phyloP scores from a whole-genome alignment of 2,888 invertebrate genomes.

The Schizotus pectinicornis region DNA sequence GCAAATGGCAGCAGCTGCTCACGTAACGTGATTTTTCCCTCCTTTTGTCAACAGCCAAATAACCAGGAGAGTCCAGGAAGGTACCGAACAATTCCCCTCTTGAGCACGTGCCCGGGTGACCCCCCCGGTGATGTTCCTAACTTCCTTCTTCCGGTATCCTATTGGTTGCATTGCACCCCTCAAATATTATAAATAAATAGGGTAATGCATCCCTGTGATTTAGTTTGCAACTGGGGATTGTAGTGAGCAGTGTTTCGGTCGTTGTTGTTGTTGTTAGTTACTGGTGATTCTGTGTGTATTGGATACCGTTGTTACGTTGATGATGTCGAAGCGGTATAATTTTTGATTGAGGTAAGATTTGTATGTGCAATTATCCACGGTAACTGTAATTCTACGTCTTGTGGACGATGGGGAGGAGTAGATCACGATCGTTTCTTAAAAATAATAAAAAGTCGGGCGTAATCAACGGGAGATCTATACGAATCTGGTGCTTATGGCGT shows the following conservation, averaged over 20 bases:
- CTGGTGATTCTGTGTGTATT: constrained; percentile 8
- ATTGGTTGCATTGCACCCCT: constrained; percentile 44
- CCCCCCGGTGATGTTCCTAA: constrained; percentile 35
- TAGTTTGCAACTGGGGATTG: constrained; percentile 3
- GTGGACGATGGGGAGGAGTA: background rate
- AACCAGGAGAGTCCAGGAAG: too few species aligned
- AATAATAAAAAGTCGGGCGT: background rate
- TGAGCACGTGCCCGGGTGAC: constrained; percentile 14
- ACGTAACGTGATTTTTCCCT: too few species aligned
- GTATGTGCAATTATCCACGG: constrained; percentile 1
- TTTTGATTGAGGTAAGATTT: background rate
- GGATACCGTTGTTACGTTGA: background rate
- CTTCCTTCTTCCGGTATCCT: constrained; percentile 51
- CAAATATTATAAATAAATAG: constrained; percentile 27
- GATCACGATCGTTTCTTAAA: constrained; percentile 11
- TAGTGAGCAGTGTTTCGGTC: background rate
- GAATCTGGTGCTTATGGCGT: background rate
- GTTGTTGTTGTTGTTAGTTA: too few species aligned
- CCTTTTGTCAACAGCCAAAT: too few species aligned
- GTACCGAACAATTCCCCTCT: too few species aligned
- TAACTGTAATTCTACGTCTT: constrained; percentile 3
- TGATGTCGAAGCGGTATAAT: background rate
- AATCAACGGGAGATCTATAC: constrained; percentile 2
- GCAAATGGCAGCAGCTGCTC: too few species aligned
- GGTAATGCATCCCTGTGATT: constrained; percentile 17